phyloP scores from a whole-genome alignment of 2,888 invertebrate species.

The Chaitophorus viminalis region DNA sequence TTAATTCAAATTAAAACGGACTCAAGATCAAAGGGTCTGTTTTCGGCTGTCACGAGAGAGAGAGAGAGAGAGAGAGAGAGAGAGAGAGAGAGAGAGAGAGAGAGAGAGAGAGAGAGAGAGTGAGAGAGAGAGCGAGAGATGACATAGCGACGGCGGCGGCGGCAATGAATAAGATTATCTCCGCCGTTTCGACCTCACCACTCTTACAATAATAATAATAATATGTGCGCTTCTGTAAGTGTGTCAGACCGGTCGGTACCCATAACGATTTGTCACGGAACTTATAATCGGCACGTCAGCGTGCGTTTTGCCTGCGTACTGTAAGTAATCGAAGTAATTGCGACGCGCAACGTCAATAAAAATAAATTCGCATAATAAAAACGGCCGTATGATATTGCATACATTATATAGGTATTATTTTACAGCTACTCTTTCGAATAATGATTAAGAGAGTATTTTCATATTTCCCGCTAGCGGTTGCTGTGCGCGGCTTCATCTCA shows the following conservation, averaged over 20 bases:
- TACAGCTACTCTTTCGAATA: background rate
- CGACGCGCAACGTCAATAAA: conserved; percentile 34
- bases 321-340: conserved; percentile 43
- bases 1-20: conserved; percentile 28
- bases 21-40: conserved; percentile 37
- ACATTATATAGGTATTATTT: background rate
- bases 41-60: background rate
- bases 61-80: too few relatives aligned
- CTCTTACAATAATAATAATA: too few relatives aligned
- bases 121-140: too few relatives aligned
- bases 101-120: too few relatives aligned
- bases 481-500: background rate
- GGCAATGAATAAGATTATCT: conserved; percentile 45
- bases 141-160: background rate
- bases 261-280: conserved; percentile 50
- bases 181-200: background rate
- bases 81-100: too few relatives aligned
- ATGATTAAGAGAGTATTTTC: background rate
- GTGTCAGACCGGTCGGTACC: conserved; percentile 23
- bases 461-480: background rate
- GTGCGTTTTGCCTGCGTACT: background rate
- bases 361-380: conserved; percentile 43
- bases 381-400: background rate
- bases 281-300: conserved; percentile 17
- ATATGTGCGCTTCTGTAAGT: conserved; percentile 25